These are phyloP conservation scores for Siniperca knerii DNA, from an alignment of 2,113 vertebrate genomes.

Conservation along the genomic window DNA sequence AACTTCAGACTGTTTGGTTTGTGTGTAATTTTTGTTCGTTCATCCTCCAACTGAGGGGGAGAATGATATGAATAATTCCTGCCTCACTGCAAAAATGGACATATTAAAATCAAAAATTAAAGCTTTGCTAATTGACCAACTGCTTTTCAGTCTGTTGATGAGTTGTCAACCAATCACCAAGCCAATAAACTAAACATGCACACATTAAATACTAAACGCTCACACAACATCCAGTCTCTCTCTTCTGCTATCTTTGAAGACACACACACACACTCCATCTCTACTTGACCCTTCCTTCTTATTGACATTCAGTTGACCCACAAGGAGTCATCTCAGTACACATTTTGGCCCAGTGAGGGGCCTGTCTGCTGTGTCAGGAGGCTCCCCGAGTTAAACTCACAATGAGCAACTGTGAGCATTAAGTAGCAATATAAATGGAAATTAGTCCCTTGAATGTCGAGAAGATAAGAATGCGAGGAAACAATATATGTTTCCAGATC, in stretches of 20 bases:
- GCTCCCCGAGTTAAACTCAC: constrained; percentile 58
- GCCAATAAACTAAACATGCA: not conserved
- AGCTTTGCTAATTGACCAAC: not conserved
- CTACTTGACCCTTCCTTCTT: not conserved
- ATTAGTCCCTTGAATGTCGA: constrained; percentile 66
- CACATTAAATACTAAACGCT: not conserved
- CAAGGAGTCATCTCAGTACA: constrained; percentile 28
- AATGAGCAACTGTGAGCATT: constrained; percentile 34
- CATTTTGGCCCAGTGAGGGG: constrained; percentile 16
- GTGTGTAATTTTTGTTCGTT: not conserved
- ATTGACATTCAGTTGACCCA: constrained; percentile 44
- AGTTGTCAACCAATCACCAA: not conserved
- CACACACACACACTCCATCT: not conserved
- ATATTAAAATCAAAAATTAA: not conserved
- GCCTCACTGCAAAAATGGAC: not conserved
- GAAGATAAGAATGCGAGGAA: constrained; percentile 60
- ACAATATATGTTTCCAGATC: constrained; percentile 67
- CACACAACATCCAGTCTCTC: not conserved
- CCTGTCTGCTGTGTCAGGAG: constrained; percentile 53
- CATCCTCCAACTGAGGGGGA: not conserved
- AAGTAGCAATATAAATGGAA: constrained; percentile 84
- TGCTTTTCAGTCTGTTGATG: not conserved
- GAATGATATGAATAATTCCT: not conserved
- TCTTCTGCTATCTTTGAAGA: not conserved
- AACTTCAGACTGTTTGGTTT: not conserved